phyloP scores from a whole-genome alignment of 2,113 vertebrate species.

The Hypomesus transpacificus region DNA sequence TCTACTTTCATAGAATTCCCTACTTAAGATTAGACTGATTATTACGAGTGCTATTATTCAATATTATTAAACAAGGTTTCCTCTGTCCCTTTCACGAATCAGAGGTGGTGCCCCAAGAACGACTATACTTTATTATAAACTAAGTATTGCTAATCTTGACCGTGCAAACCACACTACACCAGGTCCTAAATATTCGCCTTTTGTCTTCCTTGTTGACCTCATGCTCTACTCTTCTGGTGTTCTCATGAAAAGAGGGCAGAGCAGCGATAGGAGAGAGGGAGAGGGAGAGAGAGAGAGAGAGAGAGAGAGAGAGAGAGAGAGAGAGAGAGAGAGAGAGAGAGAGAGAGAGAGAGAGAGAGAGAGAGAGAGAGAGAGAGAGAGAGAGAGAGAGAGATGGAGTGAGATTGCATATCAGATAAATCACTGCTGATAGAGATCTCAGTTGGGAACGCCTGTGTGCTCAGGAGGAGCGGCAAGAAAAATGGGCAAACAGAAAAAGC shows the following conservation, averaged over 20 bases:
- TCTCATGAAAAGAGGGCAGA: conserved; percentile 3
- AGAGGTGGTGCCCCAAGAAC: no score
- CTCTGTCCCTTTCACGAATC: no score
- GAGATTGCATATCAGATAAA: conserved; percentile 61
- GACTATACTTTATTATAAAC: no score
- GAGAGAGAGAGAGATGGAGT: conserved; percentile 28
- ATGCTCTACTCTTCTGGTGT: conserved; percentile 8
- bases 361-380: conserved; percentile 3
- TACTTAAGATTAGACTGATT: no score
- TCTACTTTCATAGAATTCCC: no score
- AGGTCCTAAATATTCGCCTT: background rate
- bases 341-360: background rate
- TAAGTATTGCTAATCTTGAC: no score
- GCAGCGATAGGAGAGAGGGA: background rate
- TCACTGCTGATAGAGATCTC: conserved; percentile 64
- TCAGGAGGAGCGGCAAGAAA: conserved; percentile 43
- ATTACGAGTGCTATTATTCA: no score
- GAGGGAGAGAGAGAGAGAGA: background rate
- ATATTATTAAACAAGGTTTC: no score
- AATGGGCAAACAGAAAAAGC: conserved; percentile 49
- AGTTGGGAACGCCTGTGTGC: conserved; percentile 46
- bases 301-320: background rate
- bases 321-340: background rate
- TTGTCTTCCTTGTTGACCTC: conserved; percentile 9
- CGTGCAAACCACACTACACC: no score